These are phyloP conservation scores for Helogale parvula DNA, from an alignment of 2,113 vertebrate genomes.

Conservation along the genomic window DNA sequence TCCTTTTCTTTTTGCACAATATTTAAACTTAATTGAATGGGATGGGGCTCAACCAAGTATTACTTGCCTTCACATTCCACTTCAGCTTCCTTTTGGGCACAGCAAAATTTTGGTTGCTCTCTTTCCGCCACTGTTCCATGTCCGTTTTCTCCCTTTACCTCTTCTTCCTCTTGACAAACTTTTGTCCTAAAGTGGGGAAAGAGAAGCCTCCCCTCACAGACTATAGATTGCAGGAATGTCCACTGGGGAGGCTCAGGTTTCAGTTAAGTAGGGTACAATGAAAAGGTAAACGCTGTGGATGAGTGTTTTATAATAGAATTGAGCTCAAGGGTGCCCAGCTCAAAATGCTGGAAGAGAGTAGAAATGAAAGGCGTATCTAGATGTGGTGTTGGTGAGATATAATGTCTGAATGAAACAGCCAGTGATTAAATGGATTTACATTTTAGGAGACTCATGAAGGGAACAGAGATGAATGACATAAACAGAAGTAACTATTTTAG, in stretches of 20 bases:
- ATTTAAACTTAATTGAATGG: background rate
- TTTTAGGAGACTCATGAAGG: slow-evolving; percentile 9
- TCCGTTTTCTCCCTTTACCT: background rate
- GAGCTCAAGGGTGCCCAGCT: background rate
- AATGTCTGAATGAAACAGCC: background rate
- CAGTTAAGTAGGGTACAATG: background rate
- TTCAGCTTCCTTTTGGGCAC: background rate
- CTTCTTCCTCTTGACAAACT: background rate
- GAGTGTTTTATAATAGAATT: background rate
- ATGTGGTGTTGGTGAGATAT: background rate
- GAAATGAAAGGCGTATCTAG: background rate
- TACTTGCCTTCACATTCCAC: background rate
- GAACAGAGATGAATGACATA: background rate
- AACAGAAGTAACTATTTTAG: background rate
- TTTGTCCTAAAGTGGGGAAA: background rate
- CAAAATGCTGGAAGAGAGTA: background rate
- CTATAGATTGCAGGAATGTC: background rate
- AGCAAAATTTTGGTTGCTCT: background rate
- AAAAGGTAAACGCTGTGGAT: background rate
- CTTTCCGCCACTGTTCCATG: background rate
- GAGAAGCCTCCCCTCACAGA: background rate
- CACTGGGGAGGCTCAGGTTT: background rate
- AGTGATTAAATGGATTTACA: background rate
- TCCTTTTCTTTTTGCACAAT: background rate
- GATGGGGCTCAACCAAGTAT: background rate